These are phyloP conservation scores for Channa maculata DNA, from an alignment of 2,113 vertebrate genomes.

Conservation along the genomic window DNA sequence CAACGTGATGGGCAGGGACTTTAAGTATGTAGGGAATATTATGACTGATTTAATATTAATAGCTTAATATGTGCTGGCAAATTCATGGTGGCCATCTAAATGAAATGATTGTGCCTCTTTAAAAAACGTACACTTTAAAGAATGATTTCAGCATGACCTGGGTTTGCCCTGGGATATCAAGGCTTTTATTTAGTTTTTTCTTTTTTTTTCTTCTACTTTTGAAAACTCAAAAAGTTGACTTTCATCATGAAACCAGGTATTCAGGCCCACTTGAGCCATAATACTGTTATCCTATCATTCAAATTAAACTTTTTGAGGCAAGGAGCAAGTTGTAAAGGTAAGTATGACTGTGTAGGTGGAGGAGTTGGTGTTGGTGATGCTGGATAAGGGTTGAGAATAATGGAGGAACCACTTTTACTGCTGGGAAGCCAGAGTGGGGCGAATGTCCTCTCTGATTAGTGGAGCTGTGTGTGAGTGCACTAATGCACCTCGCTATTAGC, in stretches of 20 bases:
- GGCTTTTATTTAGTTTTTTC: too few species aligned
- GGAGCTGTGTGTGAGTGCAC: slow-evolving; percentile 69
- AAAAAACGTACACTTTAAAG: too few species aligned
- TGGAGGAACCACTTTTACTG: slow-evolving; percentile 48
- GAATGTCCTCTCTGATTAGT: slow-evolving; percentile 78
- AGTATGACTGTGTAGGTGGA: neutral
- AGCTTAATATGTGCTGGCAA: slow-evolving; percentile 69
- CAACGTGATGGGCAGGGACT: slow-evolving; percentile 9
- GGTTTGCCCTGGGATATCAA: too few species aligned
- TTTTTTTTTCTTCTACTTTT: too few species aligned
- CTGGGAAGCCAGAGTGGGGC: slow-evolving; percentile 51
- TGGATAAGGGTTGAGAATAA: slow-evolving; percentile 34
- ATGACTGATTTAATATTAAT: slow-evolving; percentile 77
- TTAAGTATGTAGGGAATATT: slow-evolving; percentile 67
- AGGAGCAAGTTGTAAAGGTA: too few species aligned
- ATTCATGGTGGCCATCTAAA: slow-evolving; percentile 77
- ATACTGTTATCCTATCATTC: too few species aligned
- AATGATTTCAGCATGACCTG: too few species aligned
- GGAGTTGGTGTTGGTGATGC: slow-evolving; percentile 2
- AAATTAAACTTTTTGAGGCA: too few species aligned
- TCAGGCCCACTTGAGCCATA: too few species aligned
- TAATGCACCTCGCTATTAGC: slow-evolving; percentile 85
- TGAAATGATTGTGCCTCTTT: slow-evolving; percentile 19
- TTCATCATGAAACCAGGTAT: too few species aligned
- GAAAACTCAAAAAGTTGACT: too few species aligned